phyloP scores from a whole-genome alignment of 2,888 invertebrate genomes.

The Cryptus armator region DNA sequence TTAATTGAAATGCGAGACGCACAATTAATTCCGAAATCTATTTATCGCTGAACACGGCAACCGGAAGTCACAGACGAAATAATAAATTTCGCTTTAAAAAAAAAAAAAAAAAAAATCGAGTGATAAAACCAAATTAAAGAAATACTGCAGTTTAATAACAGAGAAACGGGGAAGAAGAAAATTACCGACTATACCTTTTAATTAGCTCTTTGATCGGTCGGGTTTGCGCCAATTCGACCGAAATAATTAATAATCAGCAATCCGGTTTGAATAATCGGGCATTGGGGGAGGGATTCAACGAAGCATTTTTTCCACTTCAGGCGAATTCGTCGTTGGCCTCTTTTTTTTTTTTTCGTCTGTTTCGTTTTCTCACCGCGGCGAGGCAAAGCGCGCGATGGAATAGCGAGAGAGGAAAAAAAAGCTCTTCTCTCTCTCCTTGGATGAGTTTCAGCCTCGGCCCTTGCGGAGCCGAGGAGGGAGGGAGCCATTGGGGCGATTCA shows the following conservation, averaged over 20 bases:
- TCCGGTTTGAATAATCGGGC: constrained; percentile 56
- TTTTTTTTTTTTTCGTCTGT: constrained; percentile 20
- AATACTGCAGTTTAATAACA: not conserved
- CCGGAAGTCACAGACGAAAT: not conserved
- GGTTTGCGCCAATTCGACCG: constrained; percentile 43
- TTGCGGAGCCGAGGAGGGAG: constrained; percentile 15
- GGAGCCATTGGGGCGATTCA: constrained; percentile 27
- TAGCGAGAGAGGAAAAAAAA: constrained; percentile 35
- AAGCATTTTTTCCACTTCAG: constrained; percentile 26
- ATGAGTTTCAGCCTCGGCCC: constrained; percentile 65
- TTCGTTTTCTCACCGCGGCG: constrained; percentile 3
- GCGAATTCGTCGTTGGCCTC: constrained; percentile 18
- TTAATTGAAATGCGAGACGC: not conserved
- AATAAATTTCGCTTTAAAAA: not conserved
- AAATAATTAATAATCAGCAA: constrained; percentile 54
- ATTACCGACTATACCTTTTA: not conserved
- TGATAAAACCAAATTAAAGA: not conserved
- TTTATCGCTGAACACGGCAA: not conserved
- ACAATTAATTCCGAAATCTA: not conserved
- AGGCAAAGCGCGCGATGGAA: constrained; percentile 11
- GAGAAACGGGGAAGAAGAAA: not conserved
- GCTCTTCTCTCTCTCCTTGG: constrained; percentile 50
- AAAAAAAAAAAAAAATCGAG: not conserved
- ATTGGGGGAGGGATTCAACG: constrained; percentile 1
- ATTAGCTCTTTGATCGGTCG: constrained; percentile 31